Evolutionary conservation across 2,888 invertebrate species (phyloP), one percentile per base, ranked within the genome.

Genomic region (Fabriciana adippe): DNA sequence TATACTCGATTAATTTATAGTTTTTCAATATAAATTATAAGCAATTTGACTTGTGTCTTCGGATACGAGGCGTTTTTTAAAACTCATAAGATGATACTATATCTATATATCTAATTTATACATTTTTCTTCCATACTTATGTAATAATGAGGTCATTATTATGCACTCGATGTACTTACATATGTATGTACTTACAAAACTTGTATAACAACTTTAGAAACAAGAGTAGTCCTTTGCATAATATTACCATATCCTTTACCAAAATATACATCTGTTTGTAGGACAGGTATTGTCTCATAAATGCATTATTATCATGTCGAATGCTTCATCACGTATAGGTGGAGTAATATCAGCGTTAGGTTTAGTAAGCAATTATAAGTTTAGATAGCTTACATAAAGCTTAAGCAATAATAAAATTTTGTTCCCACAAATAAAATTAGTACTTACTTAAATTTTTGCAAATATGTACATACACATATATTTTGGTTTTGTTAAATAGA

Each of bases 191-290:
- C 47, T 59, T 47, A 59, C 16, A 57, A 26, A 56, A 13, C 55
- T 59, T 48, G 59, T 67, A 67, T 48, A 65, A 63, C 61, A 55
- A 66, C 66, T 65, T 63, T 62, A 55, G 59, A 66, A 67, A 63
- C 67, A 60, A 69, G 67, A 67, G 62, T 62, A 55, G 54, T 67
- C 64, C 67, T 71, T 67, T 67, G 67, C 71, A 71, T 69, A 67
- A 65, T 55, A 69, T 67, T 67, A 69, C 18, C 65, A 69, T 69
- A 68, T 70, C 59, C 65, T 68, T 70, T 68, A 59, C 65, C 63
- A 65, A 67, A 71, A 69, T 57, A 62, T 50, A 57, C 47, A 64
- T 26, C 26, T 50, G 35, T 55, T 55, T 64, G 66, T 66, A 61
- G 60, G 64, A 67, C 65, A 68, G 15, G 51, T 62, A 67, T 67